phyloP scores from a whole-genome alignment of 2,797 vertebrate species.

The Centropyge bicolor region DNA sequence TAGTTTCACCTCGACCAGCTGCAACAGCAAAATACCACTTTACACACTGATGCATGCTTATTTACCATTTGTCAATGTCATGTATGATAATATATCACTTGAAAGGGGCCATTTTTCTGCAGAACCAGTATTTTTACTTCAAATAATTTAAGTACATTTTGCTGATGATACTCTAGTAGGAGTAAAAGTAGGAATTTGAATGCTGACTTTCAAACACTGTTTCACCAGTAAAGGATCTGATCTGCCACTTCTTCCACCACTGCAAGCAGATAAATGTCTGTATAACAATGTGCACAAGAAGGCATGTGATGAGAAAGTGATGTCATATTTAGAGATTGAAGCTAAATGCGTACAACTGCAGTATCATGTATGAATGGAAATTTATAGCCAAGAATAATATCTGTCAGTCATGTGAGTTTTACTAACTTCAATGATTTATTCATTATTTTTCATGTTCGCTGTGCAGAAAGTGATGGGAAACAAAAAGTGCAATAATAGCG shows the following conservation, averaged over 20 bases:
- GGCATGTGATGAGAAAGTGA: neutral
- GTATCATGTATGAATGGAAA: neutral
- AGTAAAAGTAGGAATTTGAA: no score
- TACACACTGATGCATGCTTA: neutral
- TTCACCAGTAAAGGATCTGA: neutral
- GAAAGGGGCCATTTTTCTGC: neutral
- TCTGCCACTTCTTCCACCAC: neutral
- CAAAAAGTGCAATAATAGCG: constrained; percentile 24
- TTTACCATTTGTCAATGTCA: neutral
- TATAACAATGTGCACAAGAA: constrained; percentile 5
- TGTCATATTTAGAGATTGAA: neutral
- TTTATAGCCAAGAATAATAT: neutral
- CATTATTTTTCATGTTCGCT: constrained; percentile 5
- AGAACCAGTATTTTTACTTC: neutral
- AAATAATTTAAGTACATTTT: neutral
- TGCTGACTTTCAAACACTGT: neutral
- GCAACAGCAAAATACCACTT: neutral
- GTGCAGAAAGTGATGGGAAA: constrained; percentile 26
- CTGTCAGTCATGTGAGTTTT: constrained; percentile 17
- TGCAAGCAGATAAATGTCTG: neutral
- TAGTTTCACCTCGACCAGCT: neutral
- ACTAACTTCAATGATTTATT: constrained; percentile 48
- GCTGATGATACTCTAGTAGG: neutral
- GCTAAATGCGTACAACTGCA: neutral
- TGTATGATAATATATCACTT: neutral